phyloP scores from a whole-genome alignment of 2,888 invertebrate genomes.

The Caenorhabditis sp. region DNA sequence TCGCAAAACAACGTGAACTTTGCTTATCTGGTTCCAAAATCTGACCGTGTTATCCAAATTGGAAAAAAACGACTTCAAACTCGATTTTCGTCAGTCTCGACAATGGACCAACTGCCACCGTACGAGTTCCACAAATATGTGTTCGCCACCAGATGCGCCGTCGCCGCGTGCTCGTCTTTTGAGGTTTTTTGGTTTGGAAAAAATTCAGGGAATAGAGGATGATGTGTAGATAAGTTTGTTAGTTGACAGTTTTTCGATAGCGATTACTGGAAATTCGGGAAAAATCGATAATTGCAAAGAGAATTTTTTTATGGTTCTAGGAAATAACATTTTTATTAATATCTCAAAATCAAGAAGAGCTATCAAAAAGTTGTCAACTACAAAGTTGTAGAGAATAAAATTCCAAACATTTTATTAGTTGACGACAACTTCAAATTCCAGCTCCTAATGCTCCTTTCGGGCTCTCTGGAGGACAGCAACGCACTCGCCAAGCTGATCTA shows the following conservation, averaged over 20 bases:
- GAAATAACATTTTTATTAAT: too few species aligned
- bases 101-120: constrained; percentile 51
- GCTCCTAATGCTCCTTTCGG: constrained; percentile 47
- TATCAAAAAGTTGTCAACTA: constrained; percentile 5
- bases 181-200: constrained; percentile 20
- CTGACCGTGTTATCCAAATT: too few species aligned
- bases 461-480: constrained; percentile 36
- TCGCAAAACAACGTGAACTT: too few species aligned
- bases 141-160: constrained; percentile 38
- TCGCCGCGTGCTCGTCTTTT: constrained; percentile 45
- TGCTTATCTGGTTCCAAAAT: too few species aligned
- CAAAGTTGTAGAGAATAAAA: neutral
- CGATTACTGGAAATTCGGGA: too few species aligned
- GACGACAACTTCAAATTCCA: constrained; percentile 6
- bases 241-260: neutral
- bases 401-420: neutral
- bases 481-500: constrained; percentile 48
- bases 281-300: too few species aligned
- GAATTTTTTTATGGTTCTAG: too few species aligned
- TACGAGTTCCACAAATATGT: constrained; percentile 61
- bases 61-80: too few species aligned
- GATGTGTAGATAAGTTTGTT: neutral
- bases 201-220: neutral
- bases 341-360: neutral
- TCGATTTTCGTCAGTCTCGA: neutral